Percentiles rank a stretch among this genome's conserved stretches.
Evolutionary conservation across 1,140 invertebrate species (phyloP).

Genomic region (Nebria ingens): DNA sequence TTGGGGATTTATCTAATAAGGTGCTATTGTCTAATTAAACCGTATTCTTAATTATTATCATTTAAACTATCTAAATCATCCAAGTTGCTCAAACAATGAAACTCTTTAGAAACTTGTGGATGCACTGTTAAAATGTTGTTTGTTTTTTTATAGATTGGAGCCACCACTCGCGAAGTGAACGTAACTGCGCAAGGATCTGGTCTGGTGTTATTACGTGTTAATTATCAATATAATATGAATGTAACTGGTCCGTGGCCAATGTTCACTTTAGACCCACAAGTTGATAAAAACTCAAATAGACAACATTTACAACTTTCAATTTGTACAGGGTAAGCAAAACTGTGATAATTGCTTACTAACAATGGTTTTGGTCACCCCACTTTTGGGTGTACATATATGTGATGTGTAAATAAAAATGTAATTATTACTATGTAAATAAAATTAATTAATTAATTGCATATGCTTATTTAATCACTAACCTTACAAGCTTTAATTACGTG

Average conservation of each 20-base stretch:
- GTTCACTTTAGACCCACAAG: conserved; percentile 79
- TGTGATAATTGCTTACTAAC: too few species aligned
- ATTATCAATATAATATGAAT: conserved; percentile 75
- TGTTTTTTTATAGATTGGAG: conserved; percentile 22
- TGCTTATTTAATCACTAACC: too few species aligned
- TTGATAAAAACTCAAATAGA: conserved; percentile 72
- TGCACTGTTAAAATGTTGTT: not conserved
- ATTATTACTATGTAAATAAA: too few species aligned
- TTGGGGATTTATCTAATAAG: too few species aligned
- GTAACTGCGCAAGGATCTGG: conserved; percentile 65
- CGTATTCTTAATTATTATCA: not conserved
- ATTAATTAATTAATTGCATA: too few species aligned
- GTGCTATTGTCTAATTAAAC: not conserved
- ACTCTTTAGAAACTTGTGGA: conserved; percentile 7
- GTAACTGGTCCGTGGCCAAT: conserved; percentile 82
- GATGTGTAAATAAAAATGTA: too few species aligned
- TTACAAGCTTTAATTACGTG: too few species aligned
- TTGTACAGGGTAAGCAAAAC: conserved; percentile 59
- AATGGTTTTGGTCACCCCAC: too few species aligned
- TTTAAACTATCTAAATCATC: not conserved
- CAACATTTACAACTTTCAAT: conserved; percentile 78
- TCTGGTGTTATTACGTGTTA: conserved; percentile 73
- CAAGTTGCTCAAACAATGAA: not conserved
- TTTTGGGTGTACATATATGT: too few species aligned
- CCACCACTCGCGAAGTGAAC: conserved; percentile 27